A percentile compares a stretch with the other conserved stretches of the same genome.
phyloP scores from a whole-genome alignment of 2,888 invertebrate species.

The Drosophila meridiana region DNA sequence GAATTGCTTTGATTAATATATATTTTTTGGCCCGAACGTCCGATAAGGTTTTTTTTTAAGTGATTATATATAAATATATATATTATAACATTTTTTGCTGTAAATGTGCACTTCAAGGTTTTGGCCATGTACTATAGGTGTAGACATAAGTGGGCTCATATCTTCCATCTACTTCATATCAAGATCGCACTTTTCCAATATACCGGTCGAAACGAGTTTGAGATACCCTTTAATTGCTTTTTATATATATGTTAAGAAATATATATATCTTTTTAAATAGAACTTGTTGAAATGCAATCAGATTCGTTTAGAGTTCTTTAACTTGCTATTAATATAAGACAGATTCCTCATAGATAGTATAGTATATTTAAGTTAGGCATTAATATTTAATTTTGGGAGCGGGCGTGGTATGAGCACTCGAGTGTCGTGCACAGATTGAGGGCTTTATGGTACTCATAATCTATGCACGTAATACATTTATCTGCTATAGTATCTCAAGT shows the following conservation, averaged over 20 bases:
- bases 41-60: conserved; percentile 34
- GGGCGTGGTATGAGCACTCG: conserved; percentile 19
- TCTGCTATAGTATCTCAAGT: conserved; percentile 51
- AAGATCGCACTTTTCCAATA: conserved; percentile 30
- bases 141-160: conserved; percentile 14
- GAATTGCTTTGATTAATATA: conserved; percentile 31
- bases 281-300: neutral
- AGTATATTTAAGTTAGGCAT: neutral
- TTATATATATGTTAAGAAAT: neutral
- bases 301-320: neutral
- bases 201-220: neutral
- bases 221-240: conserved; percentile 29
- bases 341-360: conserved; percentile 1
- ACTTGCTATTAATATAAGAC: conserved; percentile 6
- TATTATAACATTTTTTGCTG: conserved; percentile 13
- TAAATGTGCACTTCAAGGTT: conserved; percentile 38
- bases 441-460: conserved; percentile 19
- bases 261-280: neutral
- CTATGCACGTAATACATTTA: conserved; percentile 41
- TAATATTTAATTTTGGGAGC: neutral
- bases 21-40: conserved; percentile 10
- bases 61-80: neutral
- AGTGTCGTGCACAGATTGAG: conserved; percentile 17
- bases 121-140: conserved; percentile 20
- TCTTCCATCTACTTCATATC: conserved; percentile 42